A percentile compares a stretch with the other conserved stretches of the same genome.
Evolutionary conservation across 2,888 invertebrate species (phyloP).

Genomic region (Platerodrilus igneus): DNA sequence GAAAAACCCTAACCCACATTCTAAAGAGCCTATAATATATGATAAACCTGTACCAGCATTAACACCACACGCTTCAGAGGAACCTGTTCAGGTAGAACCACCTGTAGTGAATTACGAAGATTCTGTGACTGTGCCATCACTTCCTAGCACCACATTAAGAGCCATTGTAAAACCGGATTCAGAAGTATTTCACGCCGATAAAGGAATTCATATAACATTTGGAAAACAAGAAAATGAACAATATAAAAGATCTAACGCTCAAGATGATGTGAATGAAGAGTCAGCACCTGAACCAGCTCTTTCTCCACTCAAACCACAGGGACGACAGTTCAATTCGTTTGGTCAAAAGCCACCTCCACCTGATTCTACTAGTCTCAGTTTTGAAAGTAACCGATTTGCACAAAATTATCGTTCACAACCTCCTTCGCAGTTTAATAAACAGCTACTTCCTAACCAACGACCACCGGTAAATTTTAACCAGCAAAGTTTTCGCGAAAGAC

Average conservation of each 20-base stretch:
- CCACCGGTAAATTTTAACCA: slow-evolving; percentile 9
- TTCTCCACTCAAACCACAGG: slow-evolving; percentile 39
- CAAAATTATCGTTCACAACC: too few relatives aligned
- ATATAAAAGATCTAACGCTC: slow-evolving; percentile 47
- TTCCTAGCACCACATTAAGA: slow-evolving; percentile 72
- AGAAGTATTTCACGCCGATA: slow-evolving; percentile 74
- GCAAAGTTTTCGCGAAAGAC: slow-evolving; percentile 9
- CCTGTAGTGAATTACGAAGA: slow-evolving; percentile 47
- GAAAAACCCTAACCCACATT: slow-evolving; percentile 69
- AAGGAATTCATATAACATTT: slow-evolving; percentile 78
- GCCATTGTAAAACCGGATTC: slow-evolving; percentile 85
- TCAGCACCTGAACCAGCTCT: slow-evolving; percentile 63
- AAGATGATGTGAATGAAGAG: slow-evolving; percentile 56
- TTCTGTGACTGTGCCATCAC: slow-evolving; percentile 46
- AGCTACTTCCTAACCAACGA: slow-evolving; percentile 14
- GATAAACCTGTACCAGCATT: slow-evolving; percentile 77
- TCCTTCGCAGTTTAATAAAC: slow-evolving; percentile 28
- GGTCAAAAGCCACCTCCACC: slow-evolving; percentile 28
- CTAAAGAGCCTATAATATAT: slow-evolving; percentile 69
- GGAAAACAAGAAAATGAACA: slow-evolving; percentile 60
- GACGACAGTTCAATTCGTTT: slow-evolving; percentile 36
- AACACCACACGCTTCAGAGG: slow-evolving; percentile 60
- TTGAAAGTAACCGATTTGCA: slow-evolving; percentile 18
- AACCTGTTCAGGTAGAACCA: slow-evolving; percentile 50
- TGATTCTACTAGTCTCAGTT: slow-evolving; percentile 15